Base-by-base conservation (phyloP, 2,888 invertebrate species). In the Siphonodentalium dalli region DNA sequence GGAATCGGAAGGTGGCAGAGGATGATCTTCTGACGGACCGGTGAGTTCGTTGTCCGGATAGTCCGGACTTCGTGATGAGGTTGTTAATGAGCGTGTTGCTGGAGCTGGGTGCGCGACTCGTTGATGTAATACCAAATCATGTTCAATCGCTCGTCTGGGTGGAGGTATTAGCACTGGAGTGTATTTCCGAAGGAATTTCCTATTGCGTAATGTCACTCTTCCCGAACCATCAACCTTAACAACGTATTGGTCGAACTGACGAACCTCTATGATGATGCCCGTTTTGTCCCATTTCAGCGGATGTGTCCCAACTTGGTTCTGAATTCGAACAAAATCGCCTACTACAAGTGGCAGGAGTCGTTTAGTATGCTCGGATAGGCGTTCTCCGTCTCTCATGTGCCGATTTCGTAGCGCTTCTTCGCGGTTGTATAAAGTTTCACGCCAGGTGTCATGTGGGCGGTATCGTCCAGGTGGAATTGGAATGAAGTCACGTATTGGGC, bases 181-280 rank as follows among this genome's bases (percentile, higher is more conserved):
- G 37, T 54, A 52, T 34, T 63, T 60, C 15, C 61, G 9, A 11
- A 65, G 39, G 35, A 53, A 48, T 27, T 59, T 48, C 6, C 59
- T 34, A 39, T 61, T 64, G 5, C 58, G 41, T 0, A 58, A n/a
- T 6, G 57, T 64, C 5, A 63, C 51, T 23, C 57, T 29, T 7
- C 61, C 61, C 29, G 61, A 54, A 6, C 58, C 63, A 56, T 63
- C 61, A 21, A 63, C 48, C 18, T 35, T 24, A 23, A 60, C 26
- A 6, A 55, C 51, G 41, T 63, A 58, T 38, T 61, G 62, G 59
- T 64, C 52, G 41, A 31, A 54, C 35, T 66, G 61, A 2, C 53
- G 50, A 3, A 61, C 62, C 31, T 61, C 50, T 24, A 62, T 28
- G 3, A 54, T 39, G 3, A 21, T 29, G 6, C 57, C 56, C 33